phyloP scores from a whole-genome alignment of 2,113 vertebrate species.

The Daboia siamensis region DNA sequence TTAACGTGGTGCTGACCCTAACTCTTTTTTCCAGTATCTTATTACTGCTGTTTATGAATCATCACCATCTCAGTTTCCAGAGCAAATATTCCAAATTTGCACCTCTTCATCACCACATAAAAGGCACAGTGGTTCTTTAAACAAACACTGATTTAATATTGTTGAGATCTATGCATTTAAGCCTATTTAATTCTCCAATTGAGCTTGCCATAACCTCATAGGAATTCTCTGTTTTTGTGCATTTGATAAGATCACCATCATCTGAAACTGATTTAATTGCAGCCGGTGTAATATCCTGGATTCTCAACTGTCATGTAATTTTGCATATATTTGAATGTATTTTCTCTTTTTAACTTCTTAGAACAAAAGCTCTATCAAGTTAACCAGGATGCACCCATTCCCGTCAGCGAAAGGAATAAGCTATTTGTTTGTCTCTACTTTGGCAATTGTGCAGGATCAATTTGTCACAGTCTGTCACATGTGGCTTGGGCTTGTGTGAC shows the following conservation, averaged over 20 bases:
- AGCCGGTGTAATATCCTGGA: neutral
- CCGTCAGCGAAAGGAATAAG: neutral
- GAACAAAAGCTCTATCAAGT: neutral
- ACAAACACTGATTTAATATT: neutral
- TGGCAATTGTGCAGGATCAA: neutral
- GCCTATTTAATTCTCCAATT: neutral
- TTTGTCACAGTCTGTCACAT: constrained; percentile 5
- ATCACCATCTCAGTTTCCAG: neutral
- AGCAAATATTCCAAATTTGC: neutral
- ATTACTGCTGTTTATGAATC: neutral
- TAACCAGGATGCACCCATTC: neutral
- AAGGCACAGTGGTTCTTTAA: neutral
- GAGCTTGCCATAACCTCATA: neutral
- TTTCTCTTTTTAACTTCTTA: neutral
- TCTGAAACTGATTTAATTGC: neutral
- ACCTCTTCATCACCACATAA: neutral
- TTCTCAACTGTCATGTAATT: neutral
- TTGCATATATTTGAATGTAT: neutral
- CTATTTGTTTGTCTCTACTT: neutral
- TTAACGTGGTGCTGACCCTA: neutral
- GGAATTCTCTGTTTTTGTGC: neutral
- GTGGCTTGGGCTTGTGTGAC: neutral
- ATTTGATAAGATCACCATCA: neutral
- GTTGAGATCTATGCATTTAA: neutral
- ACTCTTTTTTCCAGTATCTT: neutral